phyloP scores from a whole-genome alignment of 2,888 invertebrate species.

The Creontiades dilutus region DNA sequence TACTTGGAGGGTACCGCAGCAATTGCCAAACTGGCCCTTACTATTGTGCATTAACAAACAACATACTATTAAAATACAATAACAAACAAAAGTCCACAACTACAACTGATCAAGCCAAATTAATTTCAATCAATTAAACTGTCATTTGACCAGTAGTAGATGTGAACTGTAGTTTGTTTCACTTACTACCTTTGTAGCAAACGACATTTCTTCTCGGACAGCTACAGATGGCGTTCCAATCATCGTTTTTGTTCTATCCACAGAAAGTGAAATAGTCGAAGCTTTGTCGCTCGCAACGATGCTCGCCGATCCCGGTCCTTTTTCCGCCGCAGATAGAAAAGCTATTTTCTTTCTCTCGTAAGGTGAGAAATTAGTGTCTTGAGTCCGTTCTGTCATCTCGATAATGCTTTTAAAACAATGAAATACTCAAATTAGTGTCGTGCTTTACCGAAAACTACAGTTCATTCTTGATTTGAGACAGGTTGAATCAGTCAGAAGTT shows the following conservation, averaged over 20 bases:
- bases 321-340: constrained; percentile 40
- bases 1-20: too few species aligned
- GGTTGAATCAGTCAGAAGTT: too few species aligned
- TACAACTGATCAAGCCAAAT: too few species aligned
- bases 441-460: too few species aligned
- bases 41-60: too few species aligned
- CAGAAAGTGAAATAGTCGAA: constrained; percentile 38
- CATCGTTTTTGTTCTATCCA: background rate
- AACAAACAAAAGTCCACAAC: too few species aligned
- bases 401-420: background rate
- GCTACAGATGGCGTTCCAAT: background rate
- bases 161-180: too few species aligned
- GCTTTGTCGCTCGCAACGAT: constrained; percentile 33
- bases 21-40: too few species aligned
- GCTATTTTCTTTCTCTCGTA: constrained; percentile 64
- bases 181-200: background rate
- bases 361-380: constrained; percentile 40
- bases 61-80: too few species aligned
- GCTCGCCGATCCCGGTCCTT: background rate
- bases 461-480: too few species aligned
- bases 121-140: too few species aligned
- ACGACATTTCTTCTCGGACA: background rate
- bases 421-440: background rate
- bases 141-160: too few species aligned
- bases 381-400: constrained; percentile 33